Base-by-base conservation (phyloP, 2,797 vertebrate genomes). In the Cercopithecus hamlyni region DNA sequence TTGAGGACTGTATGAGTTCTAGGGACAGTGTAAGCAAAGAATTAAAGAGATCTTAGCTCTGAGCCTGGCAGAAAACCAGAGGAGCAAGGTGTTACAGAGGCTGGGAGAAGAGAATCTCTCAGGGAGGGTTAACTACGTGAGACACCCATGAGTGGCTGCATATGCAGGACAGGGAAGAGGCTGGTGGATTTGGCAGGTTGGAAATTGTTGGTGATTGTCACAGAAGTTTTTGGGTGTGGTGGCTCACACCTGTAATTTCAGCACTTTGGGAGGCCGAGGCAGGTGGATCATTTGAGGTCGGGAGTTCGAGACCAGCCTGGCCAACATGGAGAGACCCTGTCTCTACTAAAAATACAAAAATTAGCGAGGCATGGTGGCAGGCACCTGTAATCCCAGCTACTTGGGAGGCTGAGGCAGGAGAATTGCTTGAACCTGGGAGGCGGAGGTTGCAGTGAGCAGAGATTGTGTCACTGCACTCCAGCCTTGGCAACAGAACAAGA, bases 91-190 rank as follows among this genome's bases (percentile, higher is more conserved):
- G 12, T 52, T 36, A 30, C 41, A 2, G 55, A 64, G 26, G 26
- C 39, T n/a, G 5, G 39, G 72, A 57, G 87, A 55, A 45, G 88
- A 72, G 61, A 61, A 11, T 36, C 43, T 70, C 14, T 52, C 12
- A 36, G 24, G 12, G 24, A 30, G 9, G 33, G 80, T 36, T 33
- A n/a, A 75, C 4, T 15, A 17, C 13, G 9, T 81, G 6, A 22
- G 0, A 15, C 7, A 4, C 36, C 39, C 30, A 12, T 0, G 36
- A 55, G 8, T 13, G 36, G 19, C 2, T 64, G 17, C 20, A 3
- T 26, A 14, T 85, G 39, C 41, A 4, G 14, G 36, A 11, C 72
- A 72, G 58, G 27, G 10, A 70, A 55, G 79, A 94, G 55, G 26
- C 55, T 4, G 2, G 26, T 43, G n/a, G 55, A 39, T 43, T 55